A percentile compares a stretch with the other conserved stretches of the same genome.
Evolutionary conservation across 2,888 invertebrate genomes (phyloP).

Genomic region (Schizaphis graminum): DNA sequence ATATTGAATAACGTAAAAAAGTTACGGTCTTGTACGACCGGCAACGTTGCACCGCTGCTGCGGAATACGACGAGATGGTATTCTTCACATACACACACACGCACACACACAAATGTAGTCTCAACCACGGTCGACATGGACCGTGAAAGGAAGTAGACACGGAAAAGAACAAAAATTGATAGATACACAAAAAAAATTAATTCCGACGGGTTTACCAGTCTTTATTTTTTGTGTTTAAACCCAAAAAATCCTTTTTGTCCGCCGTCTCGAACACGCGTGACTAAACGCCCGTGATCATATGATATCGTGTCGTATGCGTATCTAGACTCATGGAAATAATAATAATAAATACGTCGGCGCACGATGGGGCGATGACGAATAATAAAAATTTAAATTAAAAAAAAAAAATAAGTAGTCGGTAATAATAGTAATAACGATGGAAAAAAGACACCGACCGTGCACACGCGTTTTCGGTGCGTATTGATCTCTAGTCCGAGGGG

Average conservation of each 20-base stretch:
- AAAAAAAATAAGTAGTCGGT: neutral
- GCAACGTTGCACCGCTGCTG: conserved; percentile 54
- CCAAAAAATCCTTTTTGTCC: neutral
- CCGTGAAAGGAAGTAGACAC: conserved; percentile 23
- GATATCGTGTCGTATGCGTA: neutral
- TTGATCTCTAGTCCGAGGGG: conserved; percentile 63
- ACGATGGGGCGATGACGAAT: neutral
- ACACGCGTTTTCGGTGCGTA: conserved; percentile 56
- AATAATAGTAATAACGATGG: conserved; percentile 25
- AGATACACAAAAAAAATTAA: neutral
- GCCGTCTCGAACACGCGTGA: neutral
- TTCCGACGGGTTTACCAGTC: neutral
- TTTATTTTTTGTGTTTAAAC: neutral
- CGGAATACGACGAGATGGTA: neutral
- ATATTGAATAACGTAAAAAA: neutral
- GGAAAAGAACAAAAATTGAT: conserved; percentile 34
- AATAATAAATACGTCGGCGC: neutral
- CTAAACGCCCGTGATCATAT: neutral
- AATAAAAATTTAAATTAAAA: neutral
- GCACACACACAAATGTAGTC: neutral
- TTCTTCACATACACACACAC: neutral
- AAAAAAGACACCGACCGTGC: conserved; percentile 42
- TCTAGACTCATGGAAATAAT: neutral
- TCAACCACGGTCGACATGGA: conserved; percentile 13
- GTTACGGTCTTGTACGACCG: neutral